Evolutionary conservation across 2,113 vertebrate species (phyloP), one percentile per base, ranked within the genome.

Genomic region (Megaptera novaeangliae): DNA sequence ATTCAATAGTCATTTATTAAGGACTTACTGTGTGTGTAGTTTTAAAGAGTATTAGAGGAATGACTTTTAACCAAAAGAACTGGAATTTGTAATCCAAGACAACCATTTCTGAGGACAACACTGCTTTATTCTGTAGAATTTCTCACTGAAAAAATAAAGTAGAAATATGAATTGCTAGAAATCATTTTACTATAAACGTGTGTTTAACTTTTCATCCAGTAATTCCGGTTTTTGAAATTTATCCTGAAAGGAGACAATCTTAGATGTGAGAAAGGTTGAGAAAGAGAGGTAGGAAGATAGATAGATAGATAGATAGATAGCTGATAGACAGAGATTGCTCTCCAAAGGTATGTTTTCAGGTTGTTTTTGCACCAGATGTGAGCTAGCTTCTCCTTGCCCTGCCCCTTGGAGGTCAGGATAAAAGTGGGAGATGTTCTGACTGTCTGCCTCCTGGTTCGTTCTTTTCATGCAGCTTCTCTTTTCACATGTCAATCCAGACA

Each of bases 1-100:
- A 96, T 96, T 75, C 25, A 41, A 13, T 55, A 63, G 13, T 74
- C 46, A 66, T 84, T 94, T 90, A 52, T 84, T 75, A 94, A 94
- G 11, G 57, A 80, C 15, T 57, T 55, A n/a, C 15, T n/a, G 21
- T 81, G 21, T 86, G 27, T 81, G 66, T 34, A 71, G 36, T 93
- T 92, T 95, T 66, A 88, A 94, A 94, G 34, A 71, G 1, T 36
- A 0, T 90, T 49, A 44, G 88, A 85, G 11, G 25, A n/a, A 69
- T 64, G 81, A 61, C 9, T 72, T 74, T 84, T 69, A 88, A 80
- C 27, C 12, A 23, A 52, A 85, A 55, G 8, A 66, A 55, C 27
- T 78, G 8, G 9, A 96, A 83, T 20, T 92, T 95, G n/a, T 46
- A 75, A 88, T 39, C 9, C 14, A 75, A 49, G 46, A 88, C 29